A percentile compares a stretch with the other conserved stretches of the same genome.
Conservation (phyloP, 1,140 invertebrate species). For the Drosophila nigromelanica region DNA sequence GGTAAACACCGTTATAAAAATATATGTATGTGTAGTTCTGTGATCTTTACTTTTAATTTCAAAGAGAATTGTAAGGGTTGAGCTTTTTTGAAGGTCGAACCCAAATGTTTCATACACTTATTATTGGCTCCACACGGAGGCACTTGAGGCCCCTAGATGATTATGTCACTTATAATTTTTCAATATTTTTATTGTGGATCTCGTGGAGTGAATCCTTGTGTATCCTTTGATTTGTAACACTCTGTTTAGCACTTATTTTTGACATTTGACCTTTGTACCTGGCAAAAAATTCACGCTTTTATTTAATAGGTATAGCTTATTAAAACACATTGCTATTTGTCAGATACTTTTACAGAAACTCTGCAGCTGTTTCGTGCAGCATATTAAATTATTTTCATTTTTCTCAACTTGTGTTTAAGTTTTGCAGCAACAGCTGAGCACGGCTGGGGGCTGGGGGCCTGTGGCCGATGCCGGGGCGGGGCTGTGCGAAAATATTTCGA, state of each 20-base stretch:
- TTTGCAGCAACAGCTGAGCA: conserved; percentile 33
- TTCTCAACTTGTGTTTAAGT: conserved; percentile 9
- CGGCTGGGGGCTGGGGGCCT: neutral
- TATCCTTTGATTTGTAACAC: conserved; percentile 10
- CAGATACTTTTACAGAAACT: conserved; percentile 21
- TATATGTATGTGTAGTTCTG: conserved; percentile 41
- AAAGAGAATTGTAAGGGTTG: neutral
- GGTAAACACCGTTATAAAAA: conserved; percentile 74
- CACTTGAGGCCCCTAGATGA: neutral
- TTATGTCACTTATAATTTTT: conserved; percentile 31
- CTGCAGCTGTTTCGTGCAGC: conserved; percentile 46
- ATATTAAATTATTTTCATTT: conserved; percentile 16
- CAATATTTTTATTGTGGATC: conserved; percentile 16
- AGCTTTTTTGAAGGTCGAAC: conserved; percentile 12
- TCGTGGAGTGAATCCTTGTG: neutral
- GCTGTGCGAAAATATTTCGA: conserved; percentile 3
- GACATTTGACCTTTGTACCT: conserved; percentile 56
- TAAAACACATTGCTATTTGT: conserved; percentile 63
- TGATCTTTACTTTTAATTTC: conserved; percentile 6
- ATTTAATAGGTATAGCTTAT: conserved; percentile 60
- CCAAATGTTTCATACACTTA: neutral
- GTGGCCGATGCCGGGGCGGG: neutral
- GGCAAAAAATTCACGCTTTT: conserved; percentile 43
- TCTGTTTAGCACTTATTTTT: conserved; percentile 25
- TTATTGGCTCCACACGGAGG: neutral